A percentile compares a stretch with the other conserved stretches of the same genome.
Evolutionary conservation across 2,113 vertebrate species (phyloP).

Genomic region (Prochilodus magdalenae): DNA sequence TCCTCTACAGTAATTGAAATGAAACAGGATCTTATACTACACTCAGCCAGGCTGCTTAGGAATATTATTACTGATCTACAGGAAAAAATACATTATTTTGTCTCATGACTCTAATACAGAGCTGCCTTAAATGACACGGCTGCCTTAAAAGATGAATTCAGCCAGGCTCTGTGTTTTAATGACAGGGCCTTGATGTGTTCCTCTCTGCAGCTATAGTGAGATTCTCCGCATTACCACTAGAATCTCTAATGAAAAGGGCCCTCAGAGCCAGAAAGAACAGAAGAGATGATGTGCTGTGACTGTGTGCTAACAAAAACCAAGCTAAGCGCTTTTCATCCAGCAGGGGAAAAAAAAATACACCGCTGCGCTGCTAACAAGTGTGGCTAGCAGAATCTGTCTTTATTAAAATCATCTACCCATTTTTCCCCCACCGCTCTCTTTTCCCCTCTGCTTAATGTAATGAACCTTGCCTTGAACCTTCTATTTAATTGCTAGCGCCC

Average conservation of each 20-base stretch:
- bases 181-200: background rate
- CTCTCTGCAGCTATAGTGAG: background rate
- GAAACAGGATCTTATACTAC: background rate
- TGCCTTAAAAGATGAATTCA: background rate
- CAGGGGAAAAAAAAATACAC: background rate
- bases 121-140: background rate
- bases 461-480: conserved; percentile 73
- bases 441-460: conserved; percentile 59
- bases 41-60: background rate
- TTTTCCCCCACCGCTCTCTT: conserved; percentile 9
- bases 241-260: conserved; percentile 51
- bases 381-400: conserved; percentile 48
- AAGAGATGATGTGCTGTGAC: conserved; percentile 29
- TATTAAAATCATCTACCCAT: conserved; percentile 56
- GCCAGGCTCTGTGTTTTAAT: background rate
- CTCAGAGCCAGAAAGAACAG: background rate
- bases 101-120: background rate
- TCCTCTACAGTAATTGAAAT: background rate
- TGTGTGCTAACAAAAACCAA: conserved; percentile 38
- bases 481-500: conserved; percentile 73
- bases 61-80: background rate
- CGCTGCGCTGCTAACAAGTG: conserved; percentile 40
- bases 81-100: background rate
- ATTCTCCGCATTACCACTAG: background rate
- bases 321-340: conserved; percentile 35